phyloP scores from a whole-genome alignment of 2,888 invertebrate species.

The Portevinia maculata region DNA sequence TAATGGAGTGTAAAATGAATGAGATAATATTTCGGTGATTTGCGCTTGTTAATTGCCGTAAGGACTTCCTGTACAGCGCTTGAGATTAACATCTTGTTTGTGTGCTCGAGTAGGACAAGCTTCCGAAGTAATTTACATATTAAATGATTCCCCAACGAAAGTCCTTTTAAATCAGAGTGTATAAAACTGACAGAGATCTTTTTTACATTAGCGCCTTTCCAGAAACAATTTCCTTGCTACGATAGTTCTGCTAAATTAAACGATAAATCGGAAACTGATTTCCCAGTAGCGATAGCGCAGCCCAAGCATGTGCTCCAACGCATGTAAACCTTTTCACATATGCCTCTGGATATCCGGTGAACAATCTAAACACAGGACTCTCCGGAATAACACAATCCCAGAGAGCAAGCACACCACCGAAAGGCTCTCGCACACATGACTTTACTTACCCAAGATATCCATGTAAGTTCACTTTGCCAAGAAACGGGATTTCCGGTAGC shows the following conservation, averaged over 20 bases:
- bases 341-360: conserved; percentile 44
- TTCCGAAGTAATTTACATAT: conserved; percentile 18
- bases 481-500: conserved; percentile 56
- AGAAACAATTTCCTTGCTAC: conserved; percentile 9
- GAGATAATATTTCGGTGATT: neutral
- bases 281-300: conserved; percentile 25
- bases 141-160: neutral
- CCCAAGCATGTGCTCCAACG: conserved; percentile 19
- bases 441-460: neutral
- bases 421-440: neutral
- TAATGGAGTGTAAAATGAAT: conserved; percentile 20
- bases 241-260: conserved; percentile 47
- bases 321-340: conserved; percentile 47
- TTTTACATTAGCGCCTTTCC: neutral
- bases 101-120: no score
- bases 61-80: neutral
- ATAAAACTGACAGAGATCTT: neutral
- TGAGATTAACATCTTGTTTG: neutral
- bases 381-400: conserved; percentile 36
- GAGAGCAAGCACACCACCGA: neutral
- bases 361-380: conserved; percentile 32
- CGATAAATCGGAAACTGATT: conserved; percentile 51
- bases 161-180: conserved; percentile 5
- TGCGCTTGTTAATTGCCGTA: neutral
- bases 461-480: conserved; percentile 38